phyloP scores from a whole-genome alignment of 2,888 invertebrate species.

The Hypena proboscidalis region DNA sequence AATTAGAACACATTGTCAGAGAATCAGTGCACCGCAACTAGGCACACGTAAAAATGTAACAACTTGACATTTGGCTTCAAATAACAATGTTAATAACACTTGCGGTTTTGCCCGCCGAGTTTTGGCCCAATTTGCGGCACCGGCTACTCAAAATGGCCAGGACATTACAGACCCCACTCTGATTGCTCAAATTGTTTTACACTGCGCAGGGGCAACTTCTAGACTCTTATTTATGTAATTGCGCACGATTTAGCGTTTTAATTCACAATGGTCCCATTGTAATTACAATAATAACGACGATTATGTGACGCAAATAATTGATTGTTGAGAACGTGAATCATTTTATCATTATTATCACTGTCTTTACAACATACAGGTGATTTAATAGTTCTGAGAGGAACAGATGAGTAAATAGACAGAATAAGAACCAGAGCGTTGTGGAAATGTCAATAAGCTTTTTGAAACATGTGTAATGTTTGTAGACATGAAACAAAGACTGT shows the following conservation, averaged over 20 bases:
- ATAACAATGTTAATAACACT: constrained; percentile 32
- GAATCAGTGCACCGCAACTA: constrained; percentile 42
- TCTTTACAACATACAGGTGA: not conserved
- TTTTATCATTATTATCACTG: not conserved
- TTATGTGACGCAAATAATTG: constrained; percentile 40
- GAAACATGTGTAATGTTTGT: not conserved
- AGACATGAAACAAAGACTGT: too few relatives aligned
- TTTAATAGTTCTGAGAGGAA: not conserved
- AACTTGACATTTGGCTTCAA: constrained; percentile 47
- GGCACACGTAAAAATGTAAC: constrained; percentile 40
- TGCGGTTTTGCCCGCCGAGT: constrained; percentile 32
- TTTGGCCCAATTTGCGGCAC: constrained; percentile 39
- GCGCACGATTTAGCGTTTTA: constrained; percentile 24
- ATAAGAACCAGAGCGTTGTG: not conserved
- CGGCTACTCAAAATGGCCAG: constrained; percentile 29
- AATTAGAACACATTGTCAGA: constrained; percentile 72
- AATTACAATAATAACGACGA: constrained; percentile 24
- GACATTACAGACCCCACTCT: constrained; percentile 26
- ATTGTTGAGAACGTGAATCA: constrained; percentile 22
- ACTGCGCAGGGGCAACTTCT: constrained; percentile 4
- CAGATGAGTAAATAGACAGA: not conserved
- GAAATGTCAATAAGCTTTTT: not conserved
- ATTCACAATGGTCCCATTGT: constrained; percentile 30
- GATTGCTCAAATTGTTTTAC: constrained; percentile 17
- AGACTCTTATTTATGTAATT: constrained; percentile 1